Evolutionary conservation across 2,888 invertebrate genomes (phyloP), one percentile per base, ranked within the genome.

Genomic region (Lithophane leautieri): DNA sequence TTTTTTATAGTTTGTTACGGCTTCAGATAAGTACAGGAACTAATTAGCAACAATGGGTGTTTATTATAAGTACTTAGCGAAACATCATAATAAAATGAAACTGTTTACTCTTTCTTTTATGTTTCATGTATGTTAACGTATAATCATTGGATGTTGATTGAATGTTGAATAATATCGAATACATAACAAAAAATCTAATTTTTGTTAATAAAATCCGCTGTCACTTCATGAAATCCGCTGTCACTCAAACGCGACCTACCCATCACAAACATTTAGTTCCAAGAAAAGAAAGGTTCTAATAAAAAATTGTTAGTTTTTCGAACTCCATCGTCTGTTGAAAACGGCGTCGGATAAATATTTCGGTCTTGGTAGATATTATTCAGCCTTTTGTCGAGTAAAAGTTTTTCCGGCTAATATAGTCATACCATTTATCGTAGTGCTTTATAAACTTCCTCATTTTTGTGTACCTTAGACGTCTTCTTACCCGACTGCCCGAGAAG

Each of bases 191-290:
- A 58, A 28, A 58, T 58, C 8, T 0, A 8, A 16, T 28, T 28
- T 19, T 16, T 28, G 16, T 16, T 58, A 3, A 58, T n/a, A 2
- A 16, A 40, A 54, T 19, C 28, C 83, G 83, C 67, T 68, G 28
- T 42, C 78, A 78, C 58, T 70, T 28, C 28, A 58, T 8, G 4
- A 14, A 28, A 52, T 19, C 28, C 83, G 83, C 67, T 68, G 28
- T 42, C 78, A 78, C 58, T 70, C 8, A 25, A 22, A 42, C 65
- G 0, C 44, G 8, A 63, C 70, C 58, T n/a, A 25, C 16, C 7
- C 25, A 54, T 34, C 44, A 47, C 61, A 44, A 83, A 60, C 40
- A 61, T 61, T 56, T n/a, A 68, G 62, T 70, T 62, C 25, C 28
- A 67, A 70, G 71, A 80, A 68, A 69, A 25, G 42, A 50, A 61